A percentile compares a stretch with the other conserved stretches of the same genome.
phyloP scores from a whole-genome alignment of 2,113 vertebrate species.

The Eira barbara region DNA sequence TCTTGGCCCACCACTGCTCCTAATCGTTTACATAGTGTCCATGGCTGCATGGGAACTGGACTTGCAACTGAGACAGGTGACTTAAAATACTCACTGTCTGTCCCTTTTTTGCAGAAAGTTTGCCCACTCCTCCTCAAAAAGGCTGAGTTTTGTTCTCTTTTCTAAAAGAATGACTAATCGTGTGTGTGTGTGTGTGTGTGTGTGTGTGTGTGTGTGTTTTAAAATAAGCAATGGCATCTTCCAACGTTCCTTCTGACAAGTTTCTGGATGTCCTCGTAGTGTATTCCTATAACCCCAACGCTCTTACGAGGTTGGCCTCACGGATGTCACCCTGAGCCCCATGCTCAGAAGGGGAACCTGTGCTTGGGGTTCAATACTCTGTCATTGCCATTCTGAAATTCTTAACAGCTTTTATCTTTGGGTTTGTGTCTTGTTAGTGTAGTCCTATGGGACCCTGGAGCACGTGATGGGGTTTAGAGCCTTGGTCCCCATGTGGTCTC shows the following conservation, averaged over 20 bases:
- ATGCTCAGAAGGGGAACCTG: neutral
- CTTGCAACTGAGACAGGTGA: neutral
- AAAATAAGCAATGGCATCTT: neutral
- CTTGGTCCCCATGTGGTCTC: neutral
- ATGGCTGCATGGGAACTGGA: no score
- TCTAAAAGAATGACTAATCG: neutral
- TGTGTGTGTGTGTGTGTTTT: neutral
- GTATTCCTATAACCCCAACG: neutral
- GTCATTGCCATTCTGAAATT: neutral
- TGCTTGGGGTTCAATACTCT: neutral
- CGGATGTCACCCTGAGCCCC: neutral
- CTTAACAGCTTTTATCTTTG: neutral
- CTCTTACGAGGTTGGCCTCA: neutral
- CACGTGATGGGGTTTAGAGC: accelerated
- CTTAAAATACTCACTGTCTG: neutral
- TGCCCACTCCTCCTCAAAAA: neutral
- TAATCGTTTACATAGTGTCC: neutral
- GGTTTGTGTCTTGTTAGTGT: neutral
- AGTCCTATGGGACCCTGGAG: neutral
- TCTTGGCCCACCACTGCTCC: neutral
- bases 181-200: neutral
- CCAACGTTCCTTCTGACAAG: neutral
- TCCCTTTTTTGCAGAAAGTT: no score
- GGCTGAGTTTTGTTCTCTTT: neutral
- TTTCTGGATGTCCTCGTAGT: neutral